Conservation (phyloP, 2,888 invertebrate species). For the Zeuzera pyrina region DNA sequence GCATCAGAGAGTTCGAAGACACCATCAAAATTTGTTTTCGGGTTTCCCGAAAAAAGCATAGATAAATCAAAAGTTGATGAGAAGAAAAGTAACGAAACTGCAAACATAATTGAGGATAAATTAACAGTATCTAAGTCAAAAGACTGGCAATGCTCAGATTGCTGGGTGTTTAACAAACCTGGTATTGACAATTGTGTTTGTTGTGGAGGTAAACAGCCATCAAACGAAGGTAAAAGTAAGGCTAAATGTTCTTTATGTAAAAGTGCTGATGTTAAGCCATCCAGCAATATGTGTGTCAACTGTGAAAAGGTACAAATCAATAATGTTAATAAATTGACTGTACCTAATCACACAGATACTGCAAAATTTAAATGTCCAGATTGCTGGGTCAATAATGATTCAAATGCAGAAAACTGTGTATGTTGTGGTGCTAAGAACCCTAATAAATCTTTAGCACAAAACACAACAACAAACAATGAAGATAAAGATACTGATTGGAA, state of each 20-base stretch:
- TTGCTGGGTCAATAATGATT: slow-evolving; percentile 37
- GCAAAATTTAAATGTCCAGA: slow-evolving; percentile 38
- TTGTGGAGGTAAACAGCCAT: slow-evolving; percentile 30
- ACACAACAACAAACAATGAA: not conserved
- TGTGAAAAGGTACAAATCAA: slow-evolving; percentile 27
- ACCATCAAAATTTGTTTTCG: slow-evolving; percentile 32
- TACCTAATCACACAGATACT: slow-evolving; percentile 12
- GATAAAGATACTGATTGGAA: slow-evolving; percentile 24
- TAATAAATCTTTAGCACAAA: slow-evolving; percentile 6
- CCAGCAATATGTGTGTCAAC: slow-evolving; percentile 27
- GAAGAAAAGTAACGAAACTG: slow-evolving; percentile 13
- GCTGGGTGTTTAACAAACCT: slow-evolving; percentile 34
- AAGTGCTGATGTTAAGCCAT: slow-evolving; percentile 19
- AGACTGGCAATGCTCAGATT: slow-evolving; percentile 37
- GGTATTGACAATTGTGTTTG: slow-evolving; percentile 34
- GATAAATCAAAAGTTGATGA: slow-evolving; percentile 20
- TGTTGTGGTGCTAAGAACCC: slow-evolving; percentile 32
- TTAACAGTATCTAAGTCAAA: slow-evolving; percentile 10
- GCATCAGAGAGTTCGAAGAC: slow-evolving; percentile 13
- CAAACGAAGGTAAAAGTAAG: slow-evolving; percentile 5
- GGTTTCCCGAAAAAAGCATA: slow-evolving; percentile 31
- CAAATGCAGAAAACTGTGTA: slow-evolving; percentile 26
- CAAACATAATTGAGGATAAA: slow-evolving; percentile 13
- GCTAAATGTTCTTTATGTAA: slow-evolving; percentile 31
- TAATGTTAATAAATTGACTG: slow-evolving; percentile 11